Base-by-base conservation (phyloP, 2,888 invertebrate genomes). In the Catocala fraxini region DNA sequence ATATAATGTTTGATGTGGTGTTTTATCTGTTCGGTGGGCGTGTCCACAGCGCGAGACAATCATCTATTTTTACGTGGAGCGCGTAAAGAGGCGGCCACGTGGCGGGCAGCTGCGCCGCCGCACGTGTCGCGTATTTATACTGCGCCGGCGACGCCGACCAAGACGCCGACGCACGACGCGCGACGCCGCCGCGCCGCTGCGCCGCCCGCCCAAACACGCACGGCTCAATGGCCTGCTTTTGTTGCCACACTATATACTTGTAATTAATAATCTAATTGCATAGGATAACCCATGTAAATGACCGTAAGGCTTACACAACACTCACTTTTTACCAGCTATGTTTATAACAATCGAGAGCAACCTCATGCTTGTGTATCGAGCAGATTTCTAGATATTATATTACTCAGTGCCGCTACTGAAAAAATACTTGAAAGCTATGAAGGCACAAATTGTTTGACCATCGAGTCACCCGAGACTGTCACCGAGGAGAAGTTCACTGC, bases 51-150 rank as follows among this genome's bases (percentile, higher is more conserved):
- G 67, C 76, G 80, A 91, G 93, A 93, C 93, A 93, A 93, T 93
- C 90, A 88, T 93, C 93, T 94, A 93, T 93, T 92, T 93, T 92
- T 87, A 88, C 87, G 81, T 77, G 76, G 81, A 77, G 81, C 82
- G 83, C 86, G 90, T 89, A 89, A 89, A 89, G 90, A 89, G 89
- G 81, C 86, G 85, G 89, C 89, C 93, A 94, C 94, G 93, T 94
- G 94, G 89, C 85, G 75, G 88, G 88, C 94, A 93, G 94, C 93
- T 94, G 93, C 89, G 92, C 79, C 58, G 52, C 85, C 91, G 91
- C 93, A 92, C 93, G 93, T 92, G 93, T 89, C 83, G 77, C 75
- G 89, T 93, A 93, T 93, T 92, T 91, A 91, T 92, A 92, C 88
- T 84, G 82, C 75, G 82, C 76, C 73, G 75, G 67, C 73, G 64